These are phyloP conservation scores for Zosterops hypoxanthus DNA, from an alignment of 2,113 vertebrate species.

Conservation along the genomic window DNA sequence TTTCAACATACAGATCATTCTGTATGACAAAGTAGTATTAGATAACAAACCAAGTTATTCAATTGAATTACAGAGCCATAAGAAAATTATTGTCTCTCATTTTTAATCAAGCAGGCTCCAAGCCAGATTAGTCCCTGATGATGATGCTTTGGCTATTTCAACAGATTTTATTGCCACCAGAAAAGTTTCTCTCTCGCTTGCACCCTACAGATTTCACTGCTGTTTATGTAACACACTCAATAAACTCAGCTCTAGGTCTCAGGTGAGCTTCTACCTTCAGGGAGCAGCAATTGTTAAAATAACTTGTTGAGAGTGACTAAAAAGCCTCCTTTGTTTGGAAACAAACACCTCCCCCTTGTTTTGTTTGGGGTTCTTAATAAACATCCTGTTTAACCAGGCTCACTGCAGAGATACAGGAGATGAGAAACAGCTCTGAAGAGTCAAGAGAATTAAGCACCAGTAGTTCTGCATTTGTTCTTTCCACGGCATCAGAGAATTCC, in stretches of 20 bases:
- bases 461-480: background rate
- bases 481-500: slow-evolving; percentile 32
- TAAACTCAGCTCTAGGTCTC: background rate
- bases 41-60: slow-evolving; percentile 49
- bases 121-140: slow-evolving; percentile 15
- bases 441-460: background rate
- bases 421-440: background rate
- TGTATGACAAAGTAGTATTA: slow-evolving; percentile 34
- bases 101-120: slow-evolving; percentile 59
- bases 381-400: background rate
- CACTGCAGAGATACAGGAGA: background rate
- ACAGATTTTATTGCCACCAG: background rate
- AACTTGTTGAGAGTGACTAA: background rate
- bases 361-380: background rate
- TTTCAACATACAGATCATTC: slow-evolving; percentile 49
- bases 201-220: background rate
- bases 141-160: background rate
- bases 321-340: background rate
- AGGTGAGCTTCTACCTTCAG: background rate
- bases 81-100: slow-evolving; percentile 53
- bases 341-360: background rate
- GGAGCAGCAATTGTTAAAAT: background rate
- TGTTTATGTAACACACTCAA: background rate
- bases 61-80: slow-evolving; percentile 34
- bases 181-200: background rate